These are phyloP conservation scores for Chydorus sphaericus DNA, from an alignment of 2,888 invertebrate species.

Conservation along the genomic window DNA sequence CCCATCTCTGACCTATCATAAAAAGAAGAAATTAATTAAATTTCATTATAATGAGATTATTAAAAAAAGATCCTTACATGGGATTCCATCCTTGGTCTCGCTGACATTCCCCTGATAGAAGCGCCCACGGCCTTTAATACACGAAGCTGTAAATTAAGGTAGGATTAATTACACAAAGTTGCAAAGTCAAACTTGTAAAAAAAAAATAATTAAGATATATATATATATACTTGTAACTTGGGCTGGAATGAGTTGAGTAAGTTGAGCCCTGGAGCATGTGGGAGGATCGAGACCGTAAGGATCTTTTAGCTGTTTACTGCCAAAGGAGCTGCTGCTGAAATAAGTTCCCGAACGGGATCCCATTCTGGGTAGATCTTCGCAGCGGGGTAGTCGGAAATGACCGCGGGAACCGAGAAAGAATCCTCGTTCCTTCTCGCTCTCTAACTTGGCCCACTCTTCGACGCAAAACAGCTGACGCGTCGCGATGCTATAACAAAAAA, in stretches of 20 bases:
- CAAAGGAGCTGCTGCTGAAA: neutral
- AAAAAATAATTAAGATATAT: slow-evolving; percentile 10
- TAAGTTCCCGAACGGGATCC: slow-evolving; percentile 10
- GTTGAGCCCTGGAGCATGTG: slow-evolving; percentile 66
- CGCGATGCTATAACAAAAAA: too few species aligned
- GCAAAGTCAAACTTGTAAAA: slow-evolving; percentile 11
- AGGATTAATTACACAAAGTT: slow-evolving; percentile 1
- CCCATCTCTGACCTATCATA: too few species aligned
- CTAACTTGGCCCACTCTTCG: slow-evolving; percentile 80
- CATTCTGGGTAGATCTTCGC: slow-evolving; percentile 59
- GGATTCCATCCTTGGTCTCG: slow-evolving; percentile 61
- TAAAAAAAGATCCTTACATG: slow-evolving; percentile 83
- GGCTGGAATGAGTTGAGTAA: slow-evolving; percentile 64
- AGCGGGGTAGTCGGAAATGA: slow-evolving; percentile 76
- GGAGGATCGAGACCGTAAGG: slow-evolving; percentile 27
- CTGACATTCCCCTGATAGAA: slow-evolving; percentile 82
- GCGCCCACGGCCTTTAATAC: slow-evolving; percentile 70
- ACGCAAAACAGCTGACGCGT: slow-evolving; percentile 81
- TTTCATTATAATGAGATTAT: too few species aligned
- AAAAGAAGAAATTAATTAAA: too few species aligned
- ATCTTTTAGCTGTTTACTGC: neutral
- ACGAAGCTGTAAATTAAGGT: slow-evolving; percentile 42
- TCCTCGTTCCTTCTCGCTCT: slow-evolving; percentile 67
- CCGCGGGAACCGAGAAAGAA: slow-evolving; percentile 65
- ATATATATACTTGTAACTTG: slow-evolving; percentile 59